A percentile compares a stretch with the other conserved stretches of the same genome.
Evolutionary conservation across 2,113 vertebrate genomes (phyloP).

Genomic region (Oryzias curvinotus): DNA sequence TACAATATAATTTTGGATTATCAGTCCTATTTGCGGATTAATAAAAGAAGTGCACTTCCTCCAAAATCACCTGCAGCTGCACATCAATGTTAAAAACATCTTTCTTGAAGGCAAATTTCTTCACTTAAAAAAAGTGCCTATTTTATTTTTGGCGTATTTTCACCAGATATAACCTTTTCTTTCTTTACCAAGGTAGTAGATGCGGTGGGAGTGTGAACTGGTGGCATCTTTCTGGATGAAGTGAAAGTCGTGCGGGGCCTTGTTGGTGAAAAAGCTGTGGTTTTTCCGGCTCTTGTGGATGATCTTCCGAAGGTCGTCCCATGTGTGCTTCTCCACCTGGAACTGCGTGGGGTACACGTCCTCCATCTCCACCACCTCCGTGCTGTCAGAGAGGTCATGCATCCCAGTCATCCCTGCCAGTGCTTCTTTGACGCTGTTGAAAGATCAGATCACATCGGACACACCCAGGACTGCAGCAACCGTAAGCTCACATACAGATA

Average conservation of each 20-base stretch:
- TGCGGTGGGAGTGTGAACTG: slow-evolving; percentile 89
- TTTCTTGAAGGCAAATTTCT: no score
- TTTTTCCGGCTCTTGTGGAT: slow-evolving; percentile 92
- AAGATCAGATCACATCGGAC: slow-evolving; percentile 5
- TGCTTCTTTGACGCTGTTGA: slow-evolving; percentile 48
- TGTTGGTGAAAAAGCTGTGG: slow-evolving; percentile 87
- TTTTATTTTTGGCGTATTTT: not conserved
- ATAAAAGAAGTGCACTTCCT: no score
- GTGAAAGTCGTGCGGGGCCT: slow-evolving; percentile 94
- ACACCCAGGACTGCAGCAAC: not conserved
- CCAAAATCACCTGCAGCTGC: no score
- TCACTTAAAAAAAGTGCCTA: no score
- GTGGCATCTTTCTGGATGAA: slow-evolving; percentile 89
- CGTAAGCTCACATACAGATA: no score
- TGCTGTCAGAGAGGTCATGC: slow-evolving; percentile 78
- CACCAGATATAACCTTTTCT: not conserved
- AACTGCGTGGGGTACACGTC: slow-evolving; percentile 80
- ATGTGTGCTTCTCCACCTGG: slow-evolving; percentile 90
- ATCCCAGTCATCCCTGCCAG: slow-evolving; percentile 83
- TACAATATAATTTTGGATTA: no score
- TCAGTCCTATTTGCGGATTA: no score
- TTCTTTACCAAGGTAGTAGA: slow-evolving; percentile 90
- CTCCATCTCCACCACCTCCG: slow-evolving; percentile 83
- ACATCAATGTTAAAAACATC: no score
- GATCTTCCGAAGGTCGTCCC: slow-evolving; percentile 89